phyloP scores from a whole-genome alignment of 2,888 invertebrate genomes.

The Lumbricus terrestris region DNA sequence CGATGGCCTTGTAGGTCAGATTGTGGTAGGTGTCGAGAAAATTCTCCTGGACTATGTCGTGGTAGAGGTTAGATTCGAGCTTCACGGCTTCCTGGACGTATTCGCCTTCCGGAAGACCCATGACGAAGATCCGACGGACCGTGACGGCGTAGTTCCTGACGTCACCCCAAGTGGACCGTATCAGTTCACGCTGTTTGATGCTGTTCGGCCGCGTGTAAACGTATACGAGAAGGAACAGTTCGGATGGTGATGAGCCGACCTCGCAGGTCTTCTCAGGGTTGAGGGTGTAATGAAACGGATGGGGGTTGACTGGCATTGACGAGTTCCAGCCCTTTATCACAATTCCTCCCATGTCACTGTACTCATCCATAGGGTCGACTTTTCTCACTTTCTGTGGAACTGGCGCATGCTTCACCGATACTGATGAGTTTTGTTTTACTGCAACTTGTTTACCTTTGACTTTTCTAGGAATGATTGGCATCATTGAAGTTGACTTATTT shows the following conservation, averaged over 20 bases:
- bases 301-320: slow-evolving; percentile 42
- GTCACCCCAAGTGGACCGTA: slow-evolving; percentile 56
- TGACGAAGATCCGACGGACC: slow-evolving; percentile 50
- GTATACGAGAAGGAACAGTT: slow-evolving; percentile 48
- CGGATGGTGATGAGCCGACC: neutral
- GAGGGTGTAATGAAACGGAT: slow-evolving; percentile 46
- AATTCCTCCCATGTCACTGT: neutral
- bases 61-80: slow-evolving; percentile 49
- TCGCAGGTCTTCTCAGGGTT: neutral
- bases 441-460: neutral
- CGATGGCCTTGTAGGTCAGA: slow-evolving; percentile 60
- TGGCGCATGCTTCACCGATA: neutral
- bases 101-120: slow-evolving; percentile 24
- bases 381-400: neutral
- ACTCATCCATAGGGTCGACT: neutral
- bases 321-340: neutral
- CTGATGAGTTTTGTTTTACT: neutral
- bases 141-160: slow-evolving; percentile 39
- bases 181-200: slow-evolving; percentile 51
- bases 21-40: slow-evolving; percentile 60
- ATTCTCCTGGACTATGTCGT: slow-evolving; percentile 56
- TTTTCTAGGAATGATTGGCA: neutral
- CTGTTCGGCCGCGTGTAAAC: slow-evolving; percentile 55
- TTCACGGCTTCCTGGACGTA: slow-evolving; percentile 44
- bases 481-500: neutral